Conservation (phyloP, 1,140 invertebrate genomes). For the Triops longicaudatus region DNA sequence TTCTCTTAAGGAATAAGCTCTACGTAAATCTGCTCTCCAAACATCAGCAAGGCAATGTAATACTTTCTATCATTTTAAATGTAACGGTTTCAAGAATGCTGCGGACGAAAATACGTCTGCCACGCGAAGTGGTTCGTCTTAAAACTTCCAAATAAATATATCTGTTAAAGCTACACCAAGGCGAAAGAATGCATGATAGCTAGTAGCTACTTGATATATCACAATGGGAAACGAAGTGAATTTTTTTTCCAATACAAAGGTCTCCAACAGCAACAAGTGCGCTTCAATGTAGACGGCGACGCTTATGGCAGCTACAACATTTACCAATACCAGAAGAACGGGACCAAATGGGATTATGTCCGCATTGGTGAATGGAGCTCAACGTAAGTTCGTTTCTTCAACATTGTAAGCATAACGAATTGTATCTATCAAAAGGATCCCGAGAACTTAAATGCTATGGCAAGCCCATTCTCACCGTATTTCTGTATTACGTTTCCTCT, state of each 20-base stretch:
- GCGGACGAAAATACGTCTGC: no score
- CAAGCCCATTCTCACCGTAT: neutral
- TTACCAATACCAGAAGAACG: conserved; percentile 53
- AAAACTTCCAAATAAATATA: no score
- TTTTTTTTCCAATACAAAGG: conserved; percentile 39
- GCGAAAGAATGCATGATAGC: neutral
- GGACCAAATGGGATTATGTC: conserved; percentile 49
- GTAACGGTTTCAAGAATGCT: no score
- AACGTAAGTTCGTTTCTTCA: conserved; percentile 38
- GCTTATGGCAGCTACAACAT: conserved; percentile 59
- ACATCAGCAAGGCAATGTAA: no score
- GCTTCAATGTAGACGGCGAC: conserved; percentile 55
- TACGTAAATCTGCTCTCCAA: no score
- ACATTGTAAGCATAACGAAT: neutral
- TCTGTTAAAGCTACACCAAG: no score
- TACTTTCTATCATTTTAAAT: no score
- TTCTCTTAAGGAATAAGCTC: no score
- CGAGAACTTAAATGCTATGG: neutral
- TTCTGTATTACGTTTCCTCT: conserved; percentile 22
- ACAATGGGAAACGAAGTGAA: neutral
- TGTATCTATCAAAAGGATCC: neutral
- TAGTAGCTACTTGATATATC: neutral
- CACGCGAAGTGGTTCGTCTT: no score
- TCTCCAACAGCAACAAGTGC: conserved; percentile 50
- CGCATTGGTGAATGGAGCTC: conserved; percentile 54